A percentile compares a stretch with the other conserved stretches of the same genome.
Conservation (phyloP, 2,797 vertebrate genomes). For the Hylomyscus alleni region DNA sequence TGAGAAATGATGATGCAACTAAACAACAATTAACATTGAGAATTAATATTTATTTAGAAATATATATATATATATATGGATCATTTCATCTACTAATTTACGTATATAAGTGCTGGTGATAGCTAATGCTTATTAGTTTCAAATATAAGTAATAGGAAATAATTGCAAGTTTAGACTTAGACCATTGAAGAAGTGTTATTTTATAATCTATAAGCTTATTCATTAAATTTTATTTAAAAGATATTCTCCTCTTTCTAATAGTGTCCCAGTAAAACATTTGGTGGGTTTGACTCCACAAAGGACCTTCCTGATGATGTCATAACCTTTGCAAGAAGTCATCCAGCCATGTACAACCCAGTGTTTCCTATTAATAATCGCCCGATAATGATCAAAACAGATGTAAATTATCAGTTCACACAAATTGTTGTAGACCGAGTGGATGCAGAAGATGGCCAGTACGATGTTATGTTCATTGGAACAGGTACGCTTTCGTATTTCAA, state of each 20-base stretch:
- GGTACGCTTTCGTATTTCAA: constrained; percentile 88
- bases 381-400: constrained; percentile 97
- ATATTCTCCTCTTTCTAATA: constrained; percentile 82
- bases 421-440: constrained; percentile 98
- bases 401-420: constrained; percentile 99
- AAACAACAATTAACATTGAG: not conserved
- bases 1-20: not conserved
- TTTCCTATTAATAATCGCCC: constrained; percentile 97
- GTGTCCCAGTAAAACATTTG: constrained; percentile 99
- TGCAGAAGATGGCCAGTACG: constrained; percentile 98
- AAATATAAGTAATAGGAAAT: not conserved
- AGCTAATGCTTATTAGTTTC: not conserved
- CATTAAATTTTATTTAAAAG: constrained; percentile 48
- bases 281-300: constrained; percentile 98
- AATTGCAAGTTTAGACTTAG: not conserved
- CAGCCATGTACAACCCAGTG: constrained; percentile 98
- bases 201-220: not conserved
- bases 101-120: not conserved
- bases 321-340: constrained; percentile 98
- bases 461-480: constrained; percentile 99
- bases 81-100: constrained; percentile 16
- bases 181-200: not conserved
- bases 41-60: not conserved
- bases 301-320: constrained; percentile 99
- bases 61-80: not conserved